Percentiles rank a stretch among this genome's conserved stretches.
These are phyloP conservation scores for Anthoscopus minutus DNA, from an alignment of 2,113 vertebrate species.

Conservation along the genomic window DNA sequence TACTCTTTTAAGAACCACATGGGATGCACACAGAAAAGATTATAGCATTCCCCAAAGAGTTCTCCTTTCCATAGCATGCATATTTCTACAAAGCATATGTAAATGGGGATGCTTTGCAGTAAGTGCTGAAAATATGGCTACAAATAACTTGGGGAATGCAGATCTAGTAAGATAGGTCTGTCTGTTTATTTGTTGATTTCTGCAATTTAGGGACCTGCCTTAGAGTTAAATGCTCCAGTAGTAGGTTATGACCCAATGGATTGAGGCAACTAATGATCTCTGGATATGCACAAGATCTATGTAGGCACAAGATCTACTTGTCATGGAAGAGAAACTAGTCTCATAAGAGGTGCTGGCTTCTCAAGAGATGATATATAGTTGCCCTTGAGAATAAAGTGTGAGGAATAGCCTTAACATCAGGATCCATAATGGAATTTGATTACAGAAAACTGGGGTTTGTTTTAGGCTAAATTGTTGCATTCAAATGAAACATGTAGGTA, in stretches of 20 bases:
- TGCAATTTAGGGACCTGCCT: neutral
- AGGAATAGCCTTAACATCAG: neutral
- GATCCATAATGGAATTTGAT: neutral
- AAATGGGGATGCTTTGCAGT: neutral
- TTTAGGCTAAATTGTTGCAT: neutral
- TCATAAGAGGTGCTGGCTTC: neutral
- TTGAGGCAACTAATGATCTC: neutral
- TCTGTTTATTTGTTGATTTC: neutral
- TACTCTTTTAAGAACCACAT: neutral
- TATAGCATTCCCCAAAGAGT: neutral
- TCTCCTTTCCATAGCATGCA: neutral
- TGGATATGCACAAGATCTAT: neutral
- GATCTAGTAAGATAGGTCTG: neutral
- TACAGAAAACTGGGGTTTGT: neutral
- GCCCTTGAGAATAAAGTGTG: fast-evolving
- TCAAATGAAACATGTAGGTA: neutral
- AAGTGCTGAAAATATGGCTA: neutral
- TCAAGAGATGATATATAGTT: neutral
- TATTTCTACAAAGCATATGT: neutral
- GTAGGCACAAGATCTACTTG: neutral
- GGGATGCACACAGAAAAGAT: neutral
- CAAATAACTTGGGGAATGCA: neutral
- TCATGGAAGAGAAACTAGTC: neutral
- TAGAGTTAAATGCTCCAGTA: neutral
- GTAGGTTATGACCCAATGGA: neutral